Evolutionary conservation across 2,888 invertebrate species (phyloP).

Genomic region (Leucophora obtusa): DNA sequence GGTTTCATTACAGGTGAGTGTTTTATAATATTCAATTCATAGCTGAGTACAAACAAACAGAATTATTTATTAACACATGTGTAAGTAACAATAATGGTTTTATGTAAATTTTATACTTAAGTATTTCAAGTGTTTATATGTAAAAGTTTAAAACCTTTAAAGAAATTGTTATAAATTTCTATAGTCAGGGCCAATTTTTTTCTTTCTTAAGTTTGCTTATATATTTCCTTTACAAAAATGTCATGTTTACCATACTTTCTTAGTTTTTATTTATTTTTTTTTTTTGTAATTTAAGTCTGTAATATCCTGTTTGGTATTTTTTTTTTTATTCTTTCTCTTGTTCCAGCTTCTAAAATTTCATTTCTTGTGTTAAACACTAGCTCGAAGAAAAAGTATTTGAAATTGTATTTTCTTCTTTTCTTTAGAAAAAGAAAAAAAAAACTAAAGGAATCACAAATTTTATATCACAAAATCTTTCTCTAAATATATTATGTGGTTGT

Average conservation of each 20-base stretch:
- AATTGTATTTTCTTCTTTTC: neutral
- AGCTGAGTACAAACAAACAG: slow-evolving; percentile 7
- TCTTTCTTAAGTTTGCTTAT: neutral
- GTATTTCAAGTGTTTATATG: no score
- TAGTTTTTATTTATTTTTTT: neutral
- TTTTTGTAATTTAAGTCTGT: slow-evolving; percentile 60
- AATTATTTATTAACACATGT: slow-evolving; percentile 20
- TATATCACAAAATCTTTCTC: slow-evolving; percentile 36
- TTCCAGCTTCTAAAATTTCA: slow-evolving; percentile 2
- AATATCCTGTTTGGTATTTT: slow-evolving; percentile 56
- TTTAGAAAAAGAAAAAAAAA: neutral
- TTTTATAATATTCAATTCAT: neutral
- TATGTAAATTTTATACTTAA: neutral
- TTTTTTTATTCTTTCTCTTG: slow-evolving; percentile 5
- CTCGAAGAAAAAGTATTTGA: neutral
- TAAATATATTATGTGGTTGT: neutral
- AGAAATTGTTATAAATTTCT: slow-evolving; percentile 12
- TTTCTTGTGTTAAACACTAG: slow-evolving; percentile 6
- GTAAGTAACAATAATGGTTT: slow-evolving; percentile 21
- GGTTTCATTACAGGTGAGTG: slow-evolving; percentile 58
- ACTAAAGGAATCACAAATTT: slow-evolving; percentile 10
- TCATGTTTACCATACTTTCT: slow-evolving; percentile 20
- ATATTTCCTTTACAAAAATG: slow-evolving; percentile 14
- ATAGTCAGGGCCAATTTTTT: slow-evolving; percentile 14
- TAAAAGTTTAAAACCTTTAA: neutral